These are phyloP conservation scores for Acestrorhynchus altus DNA, from an alignment of 2,797 vertebrate species.

Conservation along the genomic window DNA sequence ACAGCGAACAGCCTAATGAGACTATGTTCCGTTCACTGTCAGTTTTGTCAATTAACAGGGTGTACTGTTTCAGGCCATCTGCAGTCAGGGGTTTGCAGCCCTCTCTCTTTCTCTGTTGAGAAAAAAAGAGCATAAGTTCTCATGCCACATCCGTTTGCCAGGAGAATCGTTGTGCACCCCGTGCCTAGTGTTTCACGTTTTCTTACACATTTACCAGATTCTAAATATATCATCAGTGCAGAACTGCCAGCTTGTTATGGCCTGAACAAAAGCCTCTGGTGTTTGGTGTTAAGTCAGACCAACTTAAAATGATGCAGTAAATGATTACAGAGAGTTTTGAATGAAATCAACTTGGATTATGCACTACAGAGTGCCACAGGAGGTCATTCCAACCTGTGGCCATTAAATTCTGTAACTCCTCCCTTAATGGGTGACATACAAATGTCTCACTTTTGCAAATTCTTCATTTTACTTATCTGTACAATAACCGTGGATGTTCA, in stretches of 20 bases:
- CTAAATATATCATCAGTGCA: slow-evolving; percentile 49
- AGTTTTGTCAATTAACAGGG: slow-evolving; percentile 21
- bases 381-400: too few relatives aligned
- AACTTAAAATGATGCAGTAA: too few relatives aligned
- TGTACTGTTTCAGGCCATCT: slow-evolving; percentile 12
- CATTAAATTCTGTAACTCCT: too few relatives aligned
- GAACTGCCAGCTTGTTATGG: slow-evolving; percentile 3
- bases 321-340: too few relatives aligned
- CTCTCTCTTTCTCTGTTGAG: slow-evolving; percentile 28
- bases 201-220: slow-evolving; percentile 17
- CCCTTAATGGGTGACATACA: too few relatives aligned
- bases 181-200: slow-evolving; percentile 28
- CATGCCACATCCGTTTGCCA: slow-evolving; percentile 6
- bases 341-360: too few relatives aligned
- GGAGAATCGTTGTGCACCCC: slow-evolving; percentile 30
- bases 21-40: not conserved
- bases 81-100: not conserved
- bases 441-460: too few relatives aligned
- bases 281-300: too few relatives aligned
- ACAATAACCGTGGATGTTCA: too few relatives aligned
- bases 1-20: slow-evolving; percentile 5
- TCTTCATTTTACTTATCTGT: too few relatives aligned
- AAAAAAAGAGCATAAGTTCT: slow-evolving; percentile 20
- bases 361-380: too few relatives aligned
- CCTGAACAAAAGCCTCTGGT: slow-evolving; percentile 7